Evolutionary conservation across 2,797 vertebrate species (phyloP), one percentile per base, ranked within the genome.

Genomic region (Chromobotia macracanthus): DNA sequence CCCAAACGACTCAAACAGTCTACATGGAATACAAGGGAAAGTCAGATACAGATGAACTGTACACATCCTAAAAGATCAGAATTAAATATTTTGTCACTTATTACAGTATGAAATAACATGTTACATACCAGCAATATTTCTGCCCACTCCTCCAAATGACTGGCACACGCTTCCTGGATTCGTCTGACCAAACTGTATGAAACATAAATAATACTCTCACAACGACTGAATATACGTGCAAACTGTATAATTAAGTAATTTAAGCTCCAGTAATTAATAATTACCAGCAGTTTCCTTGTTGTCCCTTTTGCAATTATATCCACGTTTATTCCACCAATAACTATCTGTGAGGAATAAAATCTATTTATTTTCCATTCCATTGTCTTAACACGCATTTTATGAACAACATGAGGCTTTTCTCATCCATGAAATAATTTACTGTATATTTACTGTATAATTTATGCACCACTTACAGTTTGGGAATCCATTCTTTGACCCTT

Each of bases 271-370:
- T 21, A 60, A 11, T 8, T n/a, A n/a, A n/a, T 25, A 53, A 55
- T 8, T 92, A 97, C 96, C 85, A 88, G 56, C 73, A 97, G 88
- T 18, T 85, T 89, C 84, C 94, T 81, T 0, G 87, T 87, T 89
- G 91, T 91, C 7, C 92, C 92, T 91, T 97, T 97, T 67, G 94
- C 95, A 84, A 97, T 91, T 82, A 96, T 95, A 90, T 98, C 96
- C 66, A 96, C 90, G 72, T 97, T 97, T 87, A 92, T 93, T 81
- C 96, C 96, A 56, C 96, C 96, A 51, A 98, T 92, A 67, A 98
- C 94, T 77, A 97, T 93, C 96, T 98, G 88, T 18, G 83, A 87
- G 61, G 86, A 28, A 85, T 82, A 3, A 82, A 64, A 48, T 12
- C 0, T 5, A 53, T 70, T 55, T 56, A 28, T 67, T 67, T 48